phyloP scores from a whole-genome alignment of 2,888 invertebrate genomes.

The Mayetiola destructor region DNA sequence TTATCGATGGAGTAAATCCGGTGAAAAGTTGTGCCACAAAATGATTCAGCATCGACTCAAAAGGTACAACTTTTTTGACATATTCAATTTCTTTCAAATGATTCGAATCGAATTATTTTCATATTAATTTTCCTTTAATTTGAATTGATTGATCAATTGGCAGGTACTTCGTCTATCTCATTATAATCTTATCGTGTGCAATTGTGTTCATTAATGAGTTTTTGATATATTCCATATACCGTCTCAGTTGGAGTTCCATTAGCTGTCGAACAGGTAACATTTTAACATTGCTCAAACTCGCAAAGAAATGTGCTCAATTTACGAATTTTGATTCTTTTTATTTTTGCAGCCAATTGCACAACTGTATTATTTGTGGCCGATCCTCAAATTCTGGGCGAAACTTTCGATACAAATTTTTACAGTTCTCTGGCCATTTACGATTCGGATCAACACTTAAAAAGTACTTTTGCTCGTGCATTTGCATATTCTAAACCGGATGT shows the following conservation, averaged over 20 bases:
- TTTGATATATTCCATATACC: constrained; percentile 29
- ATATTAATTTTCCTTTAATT: neutral
- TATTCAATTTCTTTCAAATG: neutral
- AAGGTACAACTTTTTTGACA: neutral
- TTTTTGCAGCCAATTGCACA: constrained; percentile 39
- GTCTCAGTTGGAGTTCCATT: constrained; percentile 29
- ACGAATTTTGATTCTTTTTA: neutral
- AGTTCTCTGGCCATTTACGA: constrained; percentile 70
- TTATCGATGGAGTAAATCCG: too few species aligned
- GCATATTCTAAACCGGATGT: constrained; percentile 64
- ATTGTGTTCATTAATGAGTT: constrained; percentile 30
- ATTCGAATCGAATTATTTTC: neutral
- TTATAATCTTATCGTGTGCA: constrained; percentile 25
- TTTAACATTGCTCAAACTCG: neutral
- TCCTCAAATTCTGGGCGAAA: constrained; percentile 80
- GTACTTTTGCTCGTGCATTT: constrained; percentile 61
- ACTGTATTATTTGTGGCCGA: constrained; percentile 68
- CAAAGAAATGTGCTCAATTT: neutral
- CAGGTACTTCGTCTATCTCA: constrained; percentile 16
- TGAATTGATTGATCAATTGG: neutral
- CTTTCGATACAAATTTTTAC: constrained; percentile 50
- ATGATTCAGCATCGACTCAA: neutral
- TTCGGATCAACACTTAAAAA: constrained; percentile 69
- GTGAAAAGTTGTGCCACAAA: neutral
- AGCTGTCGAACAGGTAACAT: constrained; percentile 29